phyloP scores from a whole-genome alignment of 2,797 vertebrate species.

The Chiloscyllium punctatum region DNA sequence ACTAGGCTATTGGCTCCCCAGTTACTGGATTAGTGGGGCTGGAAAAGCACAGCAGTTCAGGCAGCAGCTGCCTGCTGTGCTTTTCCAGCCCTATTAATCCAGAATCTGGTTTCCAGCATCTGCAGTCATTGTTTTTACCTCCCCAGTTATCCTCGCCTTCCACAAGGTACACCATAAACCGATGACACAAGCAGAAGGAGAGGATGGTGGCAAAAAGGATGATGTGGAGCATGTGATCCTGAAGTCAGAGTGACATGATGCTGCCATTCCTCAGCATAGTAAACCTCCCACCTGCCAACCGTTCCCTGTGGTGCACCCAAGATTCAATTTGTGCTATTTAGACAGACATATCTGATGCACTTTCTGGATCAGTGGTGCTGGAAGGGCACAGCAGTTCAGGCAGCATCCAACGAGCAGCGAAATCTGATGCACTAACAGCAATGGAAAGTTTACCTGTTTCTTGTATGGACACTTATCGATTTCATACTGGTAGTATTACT shows the following conservation, averaged over 20 bases:
- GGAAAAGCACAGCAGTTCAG: too few relatives aligned
- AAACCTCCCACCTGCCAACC: neutral
- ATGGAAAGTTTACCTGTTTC: neutral
- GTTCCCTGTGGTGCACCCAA: neutral
- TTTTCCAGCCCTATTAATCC: too few relatives aligned
- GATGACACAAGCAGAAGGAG: neutral
- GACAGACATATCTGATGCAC: neutral
- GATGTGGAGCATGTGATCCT: neutral
- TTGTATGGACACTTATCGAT: neutral
- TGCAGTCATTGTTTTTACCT: too few relatives aligned
- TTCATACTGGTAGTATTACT: neutral
- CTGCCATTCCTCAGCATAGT: neutral
- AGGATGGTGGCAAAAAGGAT: neutral
- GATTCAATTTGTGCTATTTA: neutral
- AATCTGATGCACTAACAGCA: neutral
- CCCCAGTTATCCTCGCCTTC: neutral
- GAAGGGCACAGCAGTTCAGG: too few relatives aligned
- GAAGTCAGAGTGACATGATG: neutral
- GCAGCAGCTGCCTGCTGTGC: too few relatives aligned
- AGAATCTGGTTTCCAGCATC: too few relatives aligned
- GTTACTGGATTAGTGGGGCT: neutral
- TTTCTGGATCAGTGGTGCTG: too few relatives aligned
- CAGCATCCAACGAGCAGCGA: too few relatives aligned
- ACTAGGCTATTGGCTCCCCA: neutral
- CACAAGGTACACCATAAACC: neutral